A percentile compares a stretch with the other conserved stretches of the same genome.
Conservation (phyloP, 2,888 invertebrate genomes). For the Adineta ricciae region DNA sequence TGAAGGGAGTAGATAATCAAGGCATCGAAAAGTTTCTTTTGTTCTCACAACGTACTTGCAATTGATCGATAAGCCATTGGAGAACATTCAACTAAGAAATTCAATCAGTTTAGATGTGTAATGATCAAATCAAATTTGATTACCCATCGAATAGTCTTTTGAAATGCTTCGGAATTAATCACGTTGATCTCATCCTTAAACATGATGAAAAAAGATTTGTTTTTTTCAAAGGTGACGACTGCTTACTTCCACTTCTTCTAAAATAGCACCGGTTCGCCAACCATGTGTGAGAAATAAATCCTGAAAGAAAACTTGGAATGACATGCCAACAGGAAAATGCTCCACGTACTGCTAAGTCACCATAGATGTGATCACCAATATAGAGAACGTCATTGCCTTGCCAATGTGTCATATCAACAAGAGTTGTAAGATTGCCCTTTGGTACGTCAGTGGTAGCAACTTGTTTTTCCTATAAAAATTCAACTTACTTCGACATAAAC, state of each 20-base stretch:
- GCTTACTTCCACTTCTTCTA: conserved; percentile 69
- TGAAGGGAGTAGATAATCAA: too few species aligned
- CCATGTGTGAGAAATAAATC: conserved; percentile 89
- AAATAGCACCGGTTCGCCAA: conserved; percentile 93
- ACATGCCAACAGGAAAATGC: neutral
- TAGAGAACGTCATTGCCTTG: conserved; percentile 78
- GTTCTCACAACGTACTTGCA: neutral
- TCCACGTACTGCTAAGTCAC: conserved; percentile 64
- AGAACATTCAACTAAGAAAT: neutral
- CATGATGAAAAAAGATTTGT: neutral
- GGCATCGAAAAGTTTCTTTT: neutral
- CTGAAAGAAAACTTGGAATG: conserved; percentile 32
- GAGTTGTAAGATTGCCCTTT: conserved; percentile 75
- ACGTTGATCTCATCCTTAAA: conserved; percentile 73
- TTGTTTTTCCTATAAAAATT: neutral
- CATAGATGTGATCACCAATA: conserved; percentile 95
- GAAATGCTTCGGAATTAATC: conserved; percentile 69
- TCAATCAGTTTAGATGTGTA: conserved; percentile 39
- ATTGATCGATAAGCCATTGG: conserved; percentile 17
- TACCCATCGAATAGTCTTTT: conserved; percentile 65
- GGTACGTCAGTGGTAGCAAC: neutral
- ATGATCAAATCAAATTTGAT: neutral
- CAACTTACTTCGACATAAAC: conserved; percentile 60
- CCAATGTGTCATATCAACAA: conserved; percentile 86
- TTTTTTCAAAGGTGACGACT: neutral